These are phyloP conservation scores for Lepisosteus osseus DNA, from an alignment of 2,113 vertebrate genomes.

Conservation along the genomic window DNA sequence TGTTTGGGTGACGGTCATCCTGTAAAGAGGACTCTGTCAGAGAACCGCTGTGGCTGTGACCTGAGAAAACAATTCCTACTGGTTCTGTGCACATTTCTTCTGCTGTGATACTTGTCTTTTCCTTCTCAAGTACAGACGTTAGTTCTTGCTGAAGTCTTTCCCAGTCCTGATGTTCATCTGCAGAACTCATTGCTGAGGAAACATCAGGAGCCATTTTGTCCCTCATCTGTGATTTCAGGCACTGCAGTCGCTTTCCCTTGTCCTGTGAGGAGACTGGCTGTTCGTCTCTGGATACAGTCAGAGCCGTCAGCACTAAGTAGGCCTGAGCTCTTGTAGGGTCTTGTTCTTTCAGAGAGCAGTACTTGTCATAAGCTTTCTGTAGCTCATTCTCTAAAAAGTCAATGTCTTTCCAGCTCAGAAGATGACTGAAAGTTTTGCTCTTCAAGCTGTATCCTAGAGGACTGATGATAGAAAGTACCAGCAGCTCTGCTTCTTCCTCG, in stretches of 20 bases:
- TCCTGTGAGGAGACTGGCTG: constrained; percentile 27
- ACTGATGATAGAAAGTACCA: constrained; percentile 46
- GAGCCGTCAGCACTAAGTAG: constrained; percentile 42
- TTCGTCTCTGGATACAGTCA: constrained; percentile 22
- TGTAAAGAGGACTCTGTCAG: too few relatives aligned
- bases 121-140: too few relatives aligned
- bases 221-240: constrained; percentile 33
- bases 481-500: constrained; percentile 36
- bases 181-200: background rate
- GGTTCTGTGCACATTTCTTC: too few relatives aligned
- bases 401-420: constrained; percentile 44
- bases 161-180: background rate
- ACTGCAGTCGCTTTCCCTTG: constrained; percentile 37
- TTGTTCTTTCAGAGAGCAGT: constrained; percentile 42
- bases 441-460: constrained; percentile 39
- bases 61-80: too few relatives aligned
- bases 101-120: too few relatives aligned
- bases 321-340: constrained; percentile 41
- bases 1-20: too few relatives aligned
- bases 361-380: constrained; percentile 20
- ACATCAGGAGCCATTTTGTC: background rate
- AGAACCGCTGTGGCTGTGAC: too few relatives aligned
- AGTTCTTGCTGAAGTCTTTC: background rate
- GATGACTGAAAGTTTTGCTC: constrained; percentile 36
- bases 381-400: constrained; percentile 41